phyloP scores from a whole-genome alignment of 2,113 vertebrate genomes.

The Oryzias javanicus region DNA sequence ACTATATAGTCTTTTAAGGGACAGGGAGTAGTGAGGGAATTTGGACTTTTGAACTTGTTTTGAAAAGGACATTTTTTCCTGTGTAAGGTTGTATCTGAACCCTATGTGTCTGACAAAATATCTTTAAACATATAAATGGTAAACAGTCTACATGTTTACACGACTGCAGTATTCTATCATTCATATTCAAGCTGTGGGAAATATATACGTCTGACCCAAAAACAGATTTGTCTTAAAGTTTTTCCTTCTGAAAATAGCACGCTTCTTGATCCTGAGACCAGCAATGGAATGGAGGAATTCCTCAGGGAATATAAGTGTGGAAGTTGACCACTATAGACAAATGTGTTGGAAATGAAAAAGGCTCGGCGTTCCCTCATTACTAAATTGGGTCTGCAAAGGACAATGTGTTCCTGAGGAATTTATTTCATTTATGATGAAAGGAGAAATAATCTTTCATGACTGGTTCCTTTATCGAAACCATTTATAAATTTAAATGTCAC shows the following conservation, averaged over 20 bases:
- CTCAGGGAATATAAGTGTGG: slow-evolving; percentile 53
- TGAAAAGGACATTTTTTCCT: no score
- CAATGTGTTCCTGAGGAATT: slow-evolving; percentile 72
- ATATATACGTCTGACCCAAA: slow-evolving; percentile 53
- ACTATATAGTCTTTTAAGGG: no score
- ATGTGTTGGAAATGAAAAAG: slow-evolving; percentile 51
- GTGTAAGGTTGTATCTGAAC: no score
- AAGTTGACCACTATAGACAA: slow-evolving; percentile 45
- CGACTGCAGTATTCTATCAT: slow-evolving; percentile 29
- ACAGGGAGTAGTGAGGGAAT: no score
- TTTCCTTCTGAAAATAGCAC: slow-evolving; percentile 75
- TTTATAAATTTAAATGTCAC: slow-evolving; percentile 74
- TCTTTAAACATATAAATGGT: no score
- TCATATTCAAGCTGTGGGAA: slow-evolving; percentile 74
- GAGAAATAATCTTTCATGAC: slow-evolving; percentile 73
- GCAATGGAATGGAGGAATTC: slow-evolving; percentile 76
- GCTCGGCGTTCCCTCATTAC: slow-evolving; percentile 76
- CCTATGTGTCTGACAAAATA: no score
- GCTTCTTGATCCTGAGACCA: slow-evolving; percentile 61
- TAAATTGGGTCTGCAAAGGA: slow-evolving; percentile 79
- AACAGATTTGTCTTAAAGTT: slow-evolving; percentile 72
- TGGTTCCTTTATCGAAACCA: slow-evolving; percentile 69
- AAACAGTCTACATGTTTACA: slow-evolving; percentile 6
- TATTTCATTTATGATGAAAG: slow-evolving; percentile 72
- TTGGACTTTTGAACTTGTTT: no score